Evolutionary conservation across 2,888 invertebrate species (phyloP), one percentile per base, ranked within the genome.

Genomic region (Nomada ruficornis): DNA sequence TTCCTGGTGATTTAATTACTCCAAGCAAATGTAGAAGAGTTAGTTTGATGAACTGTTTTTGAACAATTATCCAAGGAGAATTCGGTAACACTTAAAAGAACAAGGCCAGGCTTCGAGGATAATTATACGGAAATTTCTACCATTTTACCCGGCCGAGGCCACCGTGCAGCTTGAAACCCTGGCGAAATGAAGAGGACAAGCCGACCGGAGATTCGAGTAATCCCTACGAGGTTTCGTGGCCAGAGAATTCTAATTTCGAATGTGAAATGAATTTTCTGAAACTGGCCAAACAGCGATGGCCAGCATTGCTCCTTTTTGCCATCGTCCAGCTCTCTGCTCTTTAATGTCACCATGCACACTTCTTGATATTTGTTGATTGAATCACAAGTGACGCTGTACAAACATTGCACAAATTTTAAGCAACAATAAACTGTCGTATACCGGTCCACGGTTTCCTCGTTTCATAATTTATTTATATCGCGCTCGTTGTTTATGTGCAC

Each of bases 181-280:
- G 0, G 26, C 18, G 68, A 69, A 68, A 63, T 69, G 55, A 47
- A 55, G 42, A 23, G 42, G 54, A 44, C 52, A 26, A 59, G 13
- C 42, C 36, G 47, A 2, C 54, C 47, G 59, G 44, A 62, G 44
- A 42, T 26, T 55, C 63, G 29, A 63, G 42, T 63, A 76, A 76
- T 76, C 62, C 55, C 63, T 55, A 9, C 23, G 42, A 42, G 36
- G n/a, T 42, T 36, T 47, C 60, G 74, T 13, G 29, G 57, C 57
- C 29, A 10, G n/a, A 29, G 15, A 36, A 57, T 59, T 36, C 52
- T 2, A 47, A 29, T 23, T 29, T n/a, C 44, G 36, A n/a, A 52
- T 63, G 29, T 10, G 69, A 68, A 69, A 68, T 69, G n/a, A 76
- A 60, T 62, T 62, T 42, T 20, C 20, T 52, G 54, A 54, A 59